Evolutionary conservation across 2,888 invertebrate species (phyloP), one percentile per base, ranked within the genome.

Genomic region (Lissonota sp.): DNA sequence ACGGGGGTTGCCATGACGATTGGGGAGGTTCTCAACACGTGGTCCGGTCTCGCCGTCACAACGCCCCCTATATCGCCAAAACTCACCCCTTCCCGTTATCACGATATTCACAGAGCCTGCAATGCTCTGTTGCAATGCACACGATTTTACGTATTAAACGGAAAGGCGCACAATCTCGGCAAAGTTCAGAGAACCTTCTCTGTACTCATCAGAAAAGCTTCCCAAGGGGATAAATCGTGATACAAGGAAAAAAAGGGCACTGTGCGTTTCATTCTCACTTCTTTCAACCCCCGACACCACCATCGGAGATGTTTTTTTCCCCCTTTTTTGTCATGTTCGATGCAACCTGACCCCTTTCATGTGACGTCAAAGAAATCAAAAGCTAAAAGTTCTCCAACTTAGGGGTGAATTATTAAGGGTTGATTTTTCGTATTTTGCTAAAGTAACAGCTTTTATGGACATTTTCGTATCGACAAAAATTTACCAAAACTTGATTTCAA

Each of bases 11-110:
- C 91, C 86, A 91, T 91, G 91, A 85, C 84, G 84, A 91, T 89
- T 84, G 72, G 79, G 88, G 82, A 87, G 91, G 91, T 91, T 91
- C 91, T 91, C 91, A 89, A 90, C 91, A 91, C 91, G 91, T 91
- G 91, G 91, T 90, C 87, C 88, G 67, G 80, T 79, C 72, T 67
- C 71, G 76, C 66, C 82, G 63, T 73, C 74, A 75, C 75, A 75
- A 67, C 64, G 37, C 73, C 67, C 10, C 62, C 72, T 62, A 42
- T 51, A 53, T 49, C 63, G 70, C 66, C 55, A 62, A 26, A 46
- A 79, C 64, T 53, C 76, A 64, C 55, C 63, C 10, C 55, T 57
- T 55, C 57, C 14, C 49, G 49, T 49, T 26, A 26, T 49, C 49
- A 49, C 10, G 12, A 49, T 49, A 10, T n/a, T n/a, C 49, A 10